Conservation (phyloP, 2,797 vertebrate species). For the Eospalax fontanierii region DNA sequence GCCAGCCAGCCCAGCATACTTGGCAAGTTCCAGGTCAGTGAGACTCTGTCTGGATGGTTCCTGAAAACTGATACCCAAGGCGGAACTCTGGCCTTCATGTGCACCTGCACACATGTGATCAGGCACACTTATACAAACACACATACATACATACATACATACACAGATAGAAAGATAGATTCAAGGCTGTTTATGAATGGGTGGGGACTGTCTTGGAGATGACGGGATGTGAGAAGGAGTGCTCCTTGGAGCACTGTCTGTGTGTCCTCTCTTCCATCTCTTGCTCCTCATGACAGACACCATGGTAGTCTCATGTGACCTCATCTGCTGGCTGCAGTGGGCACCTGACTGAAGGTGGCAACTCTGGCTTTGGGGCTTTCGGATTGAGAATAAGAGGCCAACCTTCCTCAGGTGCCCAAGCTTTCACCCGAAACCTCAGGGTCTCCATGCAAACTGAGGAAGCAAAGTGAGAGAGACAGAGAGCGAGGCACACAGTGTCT, state of each 20-base stretch:
- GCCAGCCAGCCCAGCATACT: too few relatives aligned
- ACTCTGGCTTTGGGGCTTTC: not conserved
- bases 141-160: not conserved
- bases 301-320: rapidly evolving
- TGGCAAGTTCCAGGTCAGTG: not conserved
- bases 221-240: not conserved
- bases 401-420: not conserved
- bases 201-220: not conserved
- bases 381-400: not conserved
- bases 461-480: rapidly evolving
- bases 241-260: not conserved
- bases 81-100: not conserved
- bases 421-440: too few relatives aligned
- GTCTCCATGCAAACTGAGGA: not conserved
- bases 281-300: not conserved
- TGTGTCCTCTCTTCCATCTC: not conserved
- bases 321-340: not conserved
- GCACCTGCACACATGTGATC: not conserved
- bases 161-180: too few relatives aligned
- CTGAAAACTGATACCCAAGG: not conserved
- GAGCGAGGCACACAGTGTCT: rapidly evolving
- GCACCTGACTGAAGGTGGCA: not conserved
- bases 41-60: not conserved
- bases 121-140: not conserved
- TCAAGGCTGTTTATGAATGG: too few relatives aligned